Evolutionary conservation across 1,140 invertebrate species (phyloP).

Genomic region (Calephelis nemesis): DNA sequence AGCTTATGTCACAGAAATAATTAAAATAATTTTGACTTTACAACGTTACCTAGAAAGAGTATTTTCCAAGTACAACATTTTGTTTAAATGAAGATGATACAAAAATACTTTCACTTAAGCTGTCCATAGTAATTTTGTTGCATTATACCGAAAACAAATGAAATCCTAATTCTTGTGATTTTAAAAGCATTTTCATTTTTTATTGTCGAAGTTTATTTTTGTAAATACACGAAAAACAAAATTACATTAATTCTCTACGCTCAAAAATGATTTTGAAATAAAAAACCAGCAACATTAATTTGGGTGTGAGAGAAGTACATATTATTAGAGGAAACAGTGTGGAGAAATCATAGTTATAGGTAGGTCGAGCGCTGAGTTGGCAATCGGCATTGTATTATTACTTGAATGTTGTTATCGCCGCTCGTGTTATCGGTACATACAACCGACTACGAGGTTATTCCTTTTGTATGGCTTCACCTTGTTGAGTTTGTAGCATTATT

Average conservation of each 20-base stretch:
- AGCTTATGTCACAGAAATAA: not conserved
- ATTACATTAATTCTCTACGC: not conserved
- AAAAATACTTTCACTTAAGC: constrained; percentile 6
- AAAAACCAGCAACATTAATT: constrained; percentile 50
- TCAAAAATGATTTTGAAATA: constrained; percentile 26
- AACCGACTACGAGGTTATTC: constrained; percentile 42
- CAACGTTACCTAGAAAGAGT: not conserved
- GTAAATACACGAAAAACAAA: not conserved
- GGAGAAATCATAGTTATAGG: constrained; percentile 68
- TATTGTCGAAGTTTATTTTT: not conserved
- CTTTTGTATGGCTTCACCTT: constrained; percentile 64
- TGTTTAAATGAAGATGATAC: not conserved
- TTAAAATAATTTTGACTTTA: constrained; percentile 21
- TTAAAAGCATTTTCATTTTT: not conserved
- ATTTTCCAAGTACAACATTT: not conserved
- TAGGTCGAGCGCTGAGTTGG: constrained; percentile 71
- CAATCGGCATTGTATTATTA: constrained; percentile 72
- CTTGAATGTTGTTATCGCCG: constrained; percentile 61
- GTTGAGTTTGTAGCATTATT: constrained; percentile 38
- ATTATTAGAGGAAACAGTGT: constrained; percentile 58
- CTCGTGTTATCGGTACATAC: constrained; percentile 55
- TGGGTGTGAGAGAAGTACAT: constrained; percentile 61
- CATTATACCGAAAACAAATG: constrained; percentile 27
- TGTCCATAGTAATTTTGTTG: constrained; percentile 29
- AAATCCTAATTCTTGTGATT: not conserved